Evolutionary conservation across 1,140 invertebrate genomes (phyloP).

Genomic region (Babylonia areolata): DNA sequence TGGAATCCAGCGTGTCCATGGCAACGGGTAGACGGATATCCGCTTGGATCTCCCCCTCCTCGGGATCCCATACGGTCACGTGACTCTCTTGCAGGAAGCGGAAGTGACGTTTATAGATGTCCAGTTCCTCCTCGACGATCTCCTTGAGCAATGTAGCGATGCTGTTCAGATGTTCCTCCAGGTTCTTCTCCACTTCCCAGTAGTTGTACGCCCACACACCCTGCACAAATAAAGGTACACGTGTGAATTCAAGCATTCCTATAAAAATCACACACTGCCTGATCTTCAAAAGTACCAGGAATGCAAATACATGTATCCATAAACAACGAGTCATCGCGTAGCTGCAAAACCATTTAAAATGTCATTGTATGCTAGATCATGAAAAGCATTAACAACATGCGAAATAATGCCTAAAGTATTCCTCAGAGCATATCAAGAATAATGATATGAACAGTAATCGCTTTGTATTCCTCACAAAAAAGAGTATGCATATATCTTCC

Average conservation of each 20-base stretch:
- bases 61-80: constrained; percentile 86
- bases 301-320: background rate
- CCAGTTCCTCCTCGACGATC: constrained; percentile 51
- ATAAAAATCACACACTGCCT: background rate
- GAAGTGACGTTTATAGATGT: constrained; percentile 41
- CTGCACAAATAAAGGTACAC: too few species aligned
- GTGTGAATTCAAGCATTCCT: background rate
- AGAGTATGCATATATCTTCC: too few species aligned
- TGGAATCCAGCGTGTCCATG: constrained; percentile 91
- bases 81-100: constrained; percentile 55
- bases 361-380: too few species aligned
- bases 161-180: constrained; percentile 42
- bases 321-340: too few species aligned
- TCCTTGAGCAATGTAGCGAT: constrained; percentile 45
- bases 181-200: constrained; percentile 59
- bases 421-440: too few species aligned
- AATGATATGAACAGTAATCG: too few species aligned
- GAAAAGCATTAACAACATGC: too few species aligned
- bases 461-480: too few species aligned
- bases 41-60: constrained; percentile 84
- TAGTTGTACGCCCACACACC: constrained; percentile 55
- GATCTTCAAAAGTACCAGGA: background rate
- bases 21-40: constrained; percentile 92
- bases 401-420: too few species aligned
- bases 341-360: too few species aligned